Evolutionary conservation across 2,113 vertebrate species (phyloP), one percentile per base, ranked within the genome.

Genomic region (Equus przewalskii): DNA sequence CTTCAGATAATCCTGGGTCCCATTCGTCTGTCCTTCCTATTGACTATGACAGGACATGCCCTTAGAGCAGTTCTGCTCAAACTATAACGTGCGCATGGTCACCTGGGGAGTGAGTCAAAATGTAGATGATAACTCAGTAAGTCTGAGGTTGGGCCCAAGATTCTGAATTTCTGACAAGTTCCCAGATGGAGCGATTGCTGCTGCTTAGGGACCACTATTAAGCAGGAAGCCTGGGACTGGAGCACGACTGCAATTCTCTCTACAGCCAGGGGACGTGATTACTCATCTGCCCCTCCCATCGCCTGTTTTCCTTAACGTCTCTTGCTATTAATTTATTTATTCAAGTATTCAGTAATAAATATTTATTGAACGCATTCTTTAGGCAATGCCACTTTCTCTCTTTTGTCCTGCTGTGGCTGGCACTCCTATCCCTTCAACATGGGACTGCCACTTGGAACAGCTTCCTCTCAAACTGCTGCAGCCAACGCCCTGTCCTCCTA

Each of bases 261-360:
- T 58, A 5, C 4, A 70, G n/a, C 11, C 60, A 84, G 16, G 2
- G 24, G 67, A 75, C 10, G 54, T 24, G 22, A 28, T 7, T 41
- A n/a, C 67, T 93, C 58, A 78, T 33, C 56, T 81, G 49, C 7
- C 14, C 7, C 36, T 58, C 10, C 36, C 13, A 46, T 41, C 21
- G 58, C 62, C 36, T 16, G 2, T 64, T 78, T 67, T 72, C 51
- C 41, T 49, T 49, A 26, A 6, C 46, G 11, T 46, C 65, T 72
- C 13, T 54, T 79, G 62, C 8, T 75, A 28, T 84, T 79, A 36
- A 58, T 51, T 87, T 41, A 79, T 60, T 95, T 72, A 88, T 94
- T 97, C 51, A 78, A 36, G 36, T 82, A 72, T 44, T 94, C 76
- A 41, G 46, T 70, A 60, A 94, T 94, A 80, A 46, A 81, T 93